Conservation (phyloP, 2,113 vertebrate genomes). For the Varanus salvator region DNA sequence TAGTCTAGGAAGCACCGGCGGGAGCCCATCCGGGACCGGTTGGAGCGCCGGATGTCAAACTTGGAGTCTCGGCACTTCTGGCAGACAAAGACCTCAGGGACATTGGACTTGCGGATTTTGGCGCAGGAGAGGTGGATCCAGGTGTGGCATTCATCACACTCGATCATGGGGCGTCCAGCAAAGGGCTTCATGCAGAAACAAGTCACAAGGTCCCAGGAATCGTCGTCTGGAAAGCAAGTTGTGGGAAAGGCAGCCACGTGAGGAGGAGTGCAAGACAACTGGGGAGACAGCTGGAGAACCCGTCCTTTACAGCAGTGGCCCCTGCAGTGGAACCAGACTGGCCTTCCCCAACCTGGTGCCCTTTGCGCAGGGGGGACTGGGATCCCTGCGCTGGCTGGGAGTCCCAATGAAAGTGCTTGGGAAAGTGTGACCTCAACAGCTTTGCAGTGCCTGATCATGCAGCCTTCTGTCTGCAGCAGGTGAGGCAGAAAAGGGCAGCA, state of each 20-base stretch:
- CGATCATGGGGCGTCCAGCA: constrained; percentile 95
- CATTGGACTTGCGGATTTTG: constrained; percentile 97
- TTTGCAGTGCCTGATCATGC: too few species aligned
- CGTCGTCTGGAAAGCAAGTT: constrained; percentile 83
- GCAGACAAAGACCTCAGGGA: constrained; percentile 95
- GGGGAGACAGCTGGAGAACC: too few species aligned
- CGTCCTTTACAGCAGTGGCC: background rate
- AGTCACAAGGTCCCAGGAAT: constrained; percentile 97
- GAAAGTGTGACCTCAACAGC: too few species aligned
- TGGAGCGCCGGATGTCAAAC: constrained; percentile 93
- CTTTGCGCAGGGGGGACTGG: background rate
- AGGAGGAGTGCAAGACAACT: background rate
- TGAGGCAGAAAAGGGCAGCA: too few species aligned
- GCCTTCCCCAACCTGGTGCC: background rate
- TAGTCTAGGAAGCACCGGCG: constrained; percentile 94
- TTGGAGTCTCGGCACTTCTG: constrained; percentile 94
- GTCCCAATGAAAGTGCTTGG: too few species aligned
- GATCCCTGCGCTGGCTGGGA: too few species aligned
- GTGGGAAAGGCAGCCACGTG: background rate
- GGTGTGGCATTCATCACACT: constrained; percentile 95
- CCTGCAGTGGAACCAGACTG: background rate
- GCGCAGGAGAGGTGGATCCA: constrained; percentile 98
- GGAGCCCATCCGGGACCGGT: constrained; percentile 90
- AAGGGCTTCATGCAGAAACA: constrained; percentile 99
- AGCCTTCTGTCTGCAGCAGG: too few species aligned